Percentiles rank a stretch among this genome's conserved stretches.
Conservation (phyloP, 2,797 vertebrate species). For the Acanthurus leucopareius region DNA sequence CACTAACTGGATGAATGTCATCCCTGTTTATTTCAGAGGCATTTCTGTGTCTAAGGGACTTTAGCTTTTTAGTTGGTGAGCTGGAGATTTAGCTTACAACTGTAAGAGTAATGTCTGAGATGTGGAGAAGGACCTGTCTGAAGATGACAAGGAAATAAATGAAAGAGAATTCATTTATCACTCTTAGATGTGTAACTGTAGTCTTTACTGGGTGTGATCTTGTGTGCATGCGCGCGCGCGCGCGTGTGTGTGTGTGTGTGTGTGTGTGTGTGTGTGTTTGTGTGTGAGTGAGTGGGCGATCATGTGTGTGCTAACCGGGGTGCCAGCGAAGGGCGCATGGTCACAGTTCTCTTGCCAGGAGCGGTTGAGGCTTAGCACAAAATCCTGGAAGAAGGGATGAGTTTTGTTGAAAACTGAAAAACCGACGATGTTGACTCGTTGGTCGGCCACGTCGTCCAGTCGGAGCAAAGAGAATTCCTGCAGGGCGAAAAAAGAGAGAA, state of each 20-base stretch:
- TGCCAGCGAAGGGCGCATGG: conserved; percentile 94
- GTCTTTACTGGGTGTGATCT: background rate
- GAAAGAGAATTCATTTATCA: conserved; percentile 18
- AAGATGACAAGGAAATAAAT: conserved; percentile 10
- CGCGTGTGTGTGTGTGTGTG: no score
- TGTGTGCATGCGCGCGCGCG: background rate
- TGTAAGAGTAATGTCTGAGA: background rate
- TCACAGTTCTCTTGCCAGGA: conserved; percentile 99
- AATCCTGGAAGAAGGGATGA: conserved; percentile 96
- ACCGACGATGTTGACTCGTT: conserved; percentile 95
- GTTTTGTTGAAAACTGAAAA: conserved; percentile 98
- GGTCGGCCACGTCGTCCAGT: conserved; percentile 91
- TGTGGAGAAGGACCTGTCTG: background rate
- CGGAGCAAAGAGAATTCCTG: conserved; percentile 96
- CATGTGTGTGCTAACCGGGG: conserved; percentile 87
- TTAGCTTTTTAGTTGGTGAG: conserved; percentile 23
- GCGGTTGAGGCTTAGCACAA: conserved; percentile 96
- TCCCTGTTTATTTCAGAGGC: conserved; percentile 38
- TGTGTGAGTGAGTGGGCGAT: no score
- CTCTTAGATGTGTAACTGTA: conserved; percentile 1
- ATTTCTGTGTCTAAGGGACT: conserved; percentile 38
- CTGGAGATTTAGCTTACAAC: conserved; percentile 3
- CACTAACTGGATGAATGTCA: conserved; percentile 67
- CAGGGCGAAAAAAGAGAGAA: conserved; percentile 21
- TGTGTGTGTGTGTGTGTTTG: conserved; percentile 39